phyloP scores from a whole-genome alignment of 2,888 invertebrate species.

The Lamellibrachia columna region DNA sequence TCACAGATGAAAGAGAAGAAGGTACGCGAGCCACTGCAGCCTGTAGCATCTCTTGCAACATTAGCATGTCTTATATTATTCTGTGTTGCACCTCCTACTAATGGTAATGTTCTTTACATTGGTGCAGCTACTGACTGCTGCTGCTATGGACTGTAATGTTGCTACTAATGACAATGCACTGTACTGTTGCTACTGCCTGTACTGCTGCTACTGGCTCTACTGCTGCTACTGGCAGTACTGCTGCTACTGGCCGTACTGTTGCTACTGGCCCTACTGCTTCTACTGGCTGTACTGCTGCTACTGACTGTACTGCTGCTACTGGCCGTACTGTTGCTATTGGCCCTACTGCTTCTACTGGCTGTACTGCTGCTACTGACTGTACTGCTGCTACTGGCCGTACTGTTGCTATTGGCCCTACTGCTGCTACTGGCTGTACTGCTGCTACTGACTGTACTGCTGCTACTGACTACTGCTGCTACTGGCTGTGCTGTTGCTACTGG shows the following conservation, averaged over 20 bases:
- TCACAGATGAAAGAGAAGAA: slow-evolving; percentile 38
- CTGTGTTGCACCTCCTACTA: neutral
- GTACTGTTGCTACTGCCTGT: neutral
- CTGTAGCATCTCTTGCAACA: neutral
- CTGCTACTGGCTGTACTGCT: neutral
- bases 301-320: too few species aligned
- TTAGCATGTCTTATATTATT: neutral
- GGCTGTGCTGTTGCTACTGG: neutral
- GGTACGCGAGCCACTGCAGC: neutral
- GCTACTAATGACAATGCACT: neutral
- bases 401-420: neutral
- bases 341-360: neutral
- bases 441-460: neutral
- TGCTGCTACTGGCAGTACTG: neutral
- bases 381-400: too few species aligned
- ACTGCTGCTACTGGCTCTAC: neutral
- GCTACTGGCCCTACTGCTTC: neutral
- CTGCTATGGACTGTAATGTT: neutral
- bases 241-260: neutral
- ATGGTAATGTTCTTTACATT: neutral
- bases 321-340: too few species aligned
- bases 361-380: neutral
- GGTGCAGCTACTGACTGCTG: neutral
- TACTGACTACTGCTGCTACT: neutral
- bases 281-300: neutral